Conservation (phyloP, 30 jellyfish, hydroid and myxozoan genomes). For the Morbakka virulenta region DNA sequence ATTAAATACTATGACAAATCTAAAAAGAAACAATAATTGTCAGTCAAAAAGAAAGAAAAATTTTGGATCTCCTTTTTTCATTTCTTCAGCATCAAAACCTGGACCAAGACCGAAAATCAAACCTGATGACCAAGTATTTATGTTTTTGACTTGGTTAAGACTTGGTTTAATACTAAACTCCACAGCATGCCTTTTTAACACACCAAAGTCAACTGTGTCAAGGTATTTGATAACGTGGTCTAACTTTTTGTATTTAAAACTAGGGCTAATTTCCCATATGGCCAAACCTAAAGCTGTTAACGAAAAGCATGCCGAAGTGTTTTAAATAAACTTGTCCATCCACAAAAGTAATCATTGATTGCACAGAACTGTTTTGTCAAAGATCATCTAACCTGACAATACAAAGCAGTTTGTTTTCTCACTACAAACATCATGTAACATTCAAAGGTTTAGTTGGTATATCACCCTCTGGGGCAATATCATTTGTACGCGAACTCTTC, state of each 20-base stretch:
- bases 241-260: constrained; percentile 38
- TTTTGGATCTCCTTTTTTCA: too few species aligned
- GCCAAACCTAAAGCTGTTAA: constrained; percentile 37
- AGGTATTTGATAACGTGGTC: constrained; percentile 46
- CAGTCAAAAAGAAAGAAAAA: background rate
- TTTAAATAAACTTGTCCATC: constrained; percentile 44
- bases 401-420: constrained; percentile 35
- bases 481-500: constrained; percentile 32
- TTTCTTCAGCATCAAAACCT: constrained; percentile 9
- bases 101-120: constrained; percentile 57
- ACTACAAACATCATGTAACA: constrained; percentile 52
- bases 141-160: constrained; percentile 37
- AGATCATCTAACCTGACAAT: constrained; percentile 32
- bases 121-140: constrained; percentile 28
- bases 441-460: constrained; percentile 53
- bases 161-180: constrained; percentile 27
- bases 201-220: constrained; percentile 52
- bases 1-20: constrained; percentile 17
- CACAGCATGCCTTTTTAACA: constrained; percentile 33
- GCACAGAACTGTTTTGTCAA: constrained; percentile 65
- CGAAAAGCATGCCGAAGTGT: constrained; percentile 50
- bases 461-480: constrained; percentile 62
- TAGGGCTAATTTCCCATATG: constrained; percentile 62
- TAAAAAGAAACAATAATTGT: too few species aligned
- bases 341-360: constrained; percentile 48